Evolutionary conservation across 2,888 invertebrate genomes (phyloP).

Genomic region (Philereme transversata): DNA sequence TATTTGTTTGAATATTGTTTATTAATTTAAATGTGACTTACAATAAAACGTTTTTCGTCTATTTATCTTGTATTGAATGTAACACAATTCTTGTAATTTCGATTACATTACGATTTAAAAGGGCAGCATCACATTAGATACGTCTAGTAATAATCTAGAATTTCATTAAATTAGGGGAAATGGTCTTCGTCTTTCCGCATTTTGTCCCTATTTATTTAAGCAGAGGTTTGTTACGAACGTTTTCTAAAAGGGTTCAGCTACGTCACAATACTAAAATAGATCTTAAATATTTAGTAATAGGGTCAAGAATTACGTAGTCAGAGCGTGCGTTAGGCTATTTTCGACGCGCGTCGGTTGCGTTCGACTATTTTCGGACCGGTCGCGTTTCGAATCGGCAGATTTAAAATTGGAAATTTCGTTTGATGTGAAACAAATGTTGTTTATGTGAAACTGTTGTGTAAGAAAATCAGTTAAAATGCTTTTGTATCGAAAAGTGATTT

Average conservation of each 20-base stretch:
- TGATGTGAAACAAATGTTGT: slow-evolving; percentile 74
- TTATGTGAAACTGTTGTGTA: slow-evolving; percentile 44
- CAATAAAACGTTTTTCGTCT: no score
- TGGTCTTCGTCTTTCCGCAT: no score
- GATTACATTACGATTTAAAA: no score
- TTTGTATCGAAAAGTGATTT: neutral
- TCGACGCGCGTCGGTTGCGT: slow-evolving; percentile 58
- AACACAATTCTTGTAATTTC: no score
- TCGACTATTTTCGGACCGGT: slow-evolving; percentile 61
- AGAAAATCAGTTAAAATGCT: neutral
- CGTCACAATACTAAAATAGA: slow-evolving; percentile 53
- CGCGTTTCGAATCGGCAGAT: slow-evolving; percentile 55
- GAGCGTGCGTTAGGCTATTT: slow-evolving; percentile 68
- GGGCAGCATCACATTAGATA: no score
- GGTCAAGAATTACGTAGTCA: slow-evolving; percentile 77
- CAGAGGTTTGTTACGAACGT: neutral
- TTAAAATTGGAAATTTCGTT: slow-evolving; percentile 72
- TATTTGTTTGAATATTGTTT: no score
- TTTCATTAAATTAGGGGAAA: no score
- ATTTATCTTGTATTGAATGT: no score
- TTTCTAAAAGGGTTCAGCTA: slow-evolving; percentile 18
- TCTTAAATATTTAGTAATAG: slow-evolving; percentile 74
- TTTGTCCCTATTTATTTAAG: no score
- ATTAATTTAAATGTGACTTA: no score
- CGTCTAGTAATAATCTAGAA: no score